phyloP scores from a whole-genome alignment of 2,888 invertebrate species.

The Lasiommata megera region DNA sequence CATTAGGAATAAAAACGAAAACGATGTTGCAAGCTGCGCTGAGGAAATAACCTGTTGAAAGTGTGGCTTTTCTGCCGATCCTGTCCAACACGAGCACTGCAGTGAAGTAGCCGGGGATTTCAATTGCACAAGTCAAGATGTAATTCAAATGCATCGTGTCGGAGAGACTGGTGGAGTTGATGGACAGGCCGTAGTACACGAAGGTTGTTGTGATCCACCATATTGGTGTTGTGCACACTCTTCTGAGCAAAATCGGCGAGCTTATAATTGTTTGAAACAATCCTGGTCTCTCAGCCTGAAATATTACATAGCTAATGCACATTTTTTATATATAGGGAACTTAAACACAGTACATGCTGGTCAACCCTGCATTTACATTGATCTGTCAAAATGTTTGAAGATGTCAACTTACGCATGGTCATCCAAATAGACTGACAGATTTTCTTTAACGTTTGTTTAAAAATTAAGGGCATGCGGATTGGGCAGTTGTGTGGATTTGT shows the following conservation, averaged over 20 bases:
- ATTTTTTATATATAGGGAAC: neutral
- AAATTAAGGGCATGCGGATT: too few species aligned
- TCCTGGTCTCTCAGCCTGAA: conserved; percentile 1
- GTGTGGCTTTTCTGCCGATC: conserved; percentile 57
- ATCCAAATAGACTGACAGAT: too few species aligned
- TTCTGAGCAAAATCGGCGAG: conserved; percentile 73
- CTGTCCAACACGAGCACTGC: conserved; percentile 79
- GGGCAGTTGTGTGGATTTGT: too few species aligned
- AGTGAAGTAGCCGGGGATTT: conserved; percentile 83
- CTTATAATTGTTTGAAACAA: conserved; percentile 60
- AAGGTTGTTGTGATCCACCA: conserved; percentile 87
- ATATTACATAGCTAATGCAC: neutral
- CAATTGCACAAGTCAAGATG: conserved; percentile 80
- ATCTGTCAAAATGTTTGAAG: too few species aligned
- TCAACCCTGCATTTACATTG: too few species aligned
- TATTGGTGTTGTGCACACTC: conserved; percentile 82
- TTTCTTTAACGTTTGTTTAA: too few species aligned
- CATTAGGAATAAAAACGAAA: conserved; percentile 33
- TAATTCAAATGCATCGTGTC: conserved; percentile 86
- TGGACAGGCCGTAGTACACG: conserved; percentile 87
- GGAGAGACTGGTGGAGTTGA: conserved; percentile 84
- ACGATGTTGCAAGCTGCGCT: conserved; percentile 33
- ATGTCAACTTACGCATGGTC: too few species aligned
- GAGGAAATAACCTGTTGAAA: conserved; percentile 35
- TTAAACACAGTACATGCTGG: neutral